phyloP scores from a whole-genome alignment of 2,888 invertebrate species.

The Balanococcus diminutus region DNA sequence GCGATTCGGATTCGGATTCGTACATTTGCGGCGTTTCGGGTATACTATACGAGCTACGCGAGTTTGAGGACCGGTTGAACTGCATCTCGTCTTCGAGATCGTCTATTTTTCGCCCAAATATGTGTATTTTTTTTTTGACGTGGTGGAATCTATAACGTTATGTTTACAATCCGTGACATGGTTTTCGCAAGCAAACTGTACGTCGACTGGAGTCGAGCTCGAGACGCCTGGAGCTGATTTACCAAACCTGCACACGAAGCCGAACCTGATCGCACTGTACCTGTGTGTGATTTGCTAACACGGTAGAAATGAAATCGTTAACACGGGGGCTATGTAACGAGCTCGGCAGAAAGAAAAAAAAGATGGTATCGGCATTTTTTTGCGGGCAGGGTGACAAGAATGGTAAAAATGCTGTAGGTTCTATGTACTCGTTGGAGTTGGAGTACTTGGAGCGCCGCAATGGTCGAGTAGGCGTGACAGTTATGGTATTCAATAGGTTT shows the following conservation, averaged over 20 bases:
- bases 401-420: conserved; percentile 23
- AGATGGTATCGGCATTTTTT: conserved; percentile 26
- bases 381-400: conserved; percentile 16
- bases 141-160: background rate
- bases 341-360: background rate
- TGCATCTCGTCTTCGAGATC: background rate
- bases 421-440: background rate
- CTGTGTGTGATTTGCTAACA: background rate
- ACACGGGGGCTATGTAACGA: background rate
- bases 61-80: background rate
- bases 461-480: conserved; percentile 40
- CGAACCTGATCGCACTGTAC: background rate
- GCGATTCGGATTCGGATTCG: background rate
- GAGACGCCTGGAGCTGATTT: background rate
- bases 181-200: background rate
- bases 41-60: background rate
- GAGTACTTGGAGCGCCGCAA: background rate
- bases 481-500: conserved; percentile 19
- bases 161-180: background rate
- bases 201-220: background rate
- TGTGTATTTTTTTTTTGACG: background rate
- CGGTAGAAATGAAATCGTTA: background rate
- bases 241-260: background rate
- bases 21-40: background rate
- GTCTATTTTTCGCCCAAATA: background rate